Percentiles rank a stretch among this genome's conserved stretches.
Conservation (phyloP, 92 coral and sea anemone genomes). For the Heteractis magnifica region DNA sequence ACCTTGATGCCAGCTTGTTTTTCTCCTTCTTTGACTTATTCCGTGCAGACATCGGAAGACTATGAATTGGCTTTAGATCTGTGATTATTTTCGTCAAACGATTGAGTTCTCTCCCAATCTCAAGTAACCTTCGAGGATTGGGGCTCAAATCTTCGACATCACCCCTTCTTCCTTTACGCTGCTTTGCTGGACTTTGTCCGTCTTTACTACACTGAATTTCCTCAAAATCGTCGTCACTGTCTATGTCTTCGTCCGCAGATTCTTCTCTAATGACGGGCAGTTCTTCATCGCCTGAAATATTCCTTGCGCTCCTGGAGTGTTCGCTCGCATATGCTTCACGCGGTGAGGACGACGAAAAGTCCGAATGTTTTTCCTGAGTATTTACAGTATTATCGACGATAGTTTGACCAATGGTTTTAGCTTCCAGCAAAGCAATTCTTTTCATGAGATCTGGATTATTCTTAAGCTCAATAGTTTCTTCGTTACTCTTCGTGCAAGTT, state of each 20-base stretch:
- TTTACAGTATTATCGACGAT: slow-evolving; percentile 12
- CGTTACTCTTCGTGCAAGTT: slow-evolving; percentile 20
- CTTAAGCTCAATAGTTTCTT: slow-evolving; percentile 37
- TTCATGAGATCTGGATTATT: slow-evolving; percentile 32
- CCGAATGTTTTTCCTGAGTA: not conserved
- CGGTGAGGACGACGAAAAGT: not conserved
- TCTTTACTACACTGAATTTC: slow-evolving; percentile 53
- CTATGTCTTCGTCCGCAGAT: slow-evolving; percentile 74
- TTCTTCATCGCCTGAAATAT: slow-evolving; percentile 21
- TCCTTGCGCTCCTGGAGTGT: not conserved
- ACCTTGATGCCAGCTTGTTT: slow-evolving; percentile 99
- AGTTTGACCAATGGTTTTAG: slow-evolving; percentile 49
- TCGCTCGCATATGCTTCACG: not conserved
- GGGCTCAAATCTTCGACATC: slow-evolving; percentile 95
- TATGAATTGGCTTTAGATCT: slow-evolving; percentile 89
- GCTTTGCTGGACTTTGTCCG: slow-evolving; percentile 59
- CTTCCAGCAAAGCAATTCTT: slow-evolving; percentile 44
- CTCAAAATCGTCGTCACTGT: slow-evolving; percentile 85
- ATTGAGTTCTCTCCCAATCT: slow-evolving; percentile 89
- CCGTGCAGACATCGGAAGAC: slow-evolving; percentile 88
- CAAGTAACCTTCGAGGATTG: slow-evolving; percentile 85
- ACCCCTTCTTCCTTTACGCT: slow-evolving; percentile 91
- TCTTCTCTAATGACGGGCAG: slow-evolving; percentile 46
- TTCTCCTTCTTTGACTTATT: slow-evolving; percentile 95
- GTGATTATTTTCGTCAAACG: slow-evolving; percentile 84